Percentiles rank a stretch among this genome's conserved stretches.
Conservation (phyloP, 2,888 invertebrate species). For the Eueremaeus valkanovi region DNA sequence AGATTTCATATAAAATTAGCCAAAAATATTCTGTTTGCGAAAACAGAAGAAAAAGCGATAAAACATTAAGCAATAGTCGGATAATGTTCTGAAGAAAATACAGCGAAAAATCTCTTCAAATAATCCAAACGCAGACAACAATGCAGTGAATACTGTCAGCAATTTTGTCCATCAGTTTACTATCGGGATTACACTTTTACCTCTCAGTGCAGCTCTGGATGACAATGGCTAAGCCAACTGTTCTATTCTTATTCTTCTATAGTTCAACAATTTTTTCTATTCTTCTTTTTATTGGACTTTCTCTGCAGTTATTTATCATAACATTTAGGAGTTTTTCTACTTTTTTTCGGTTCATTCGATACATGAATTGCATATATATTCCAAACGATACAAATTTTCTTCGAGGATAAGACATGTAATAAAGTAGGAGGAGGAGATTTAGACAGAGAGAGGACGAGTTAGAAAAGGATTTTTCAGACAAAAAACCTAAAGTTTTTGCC, state of each 20-base stretch:
- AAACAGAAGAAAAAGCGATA: background rate
- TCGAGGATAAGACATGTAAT: background rate
- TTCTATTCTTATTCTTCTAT: too few relatives aligned
- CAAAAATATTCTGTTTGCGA: background rate
- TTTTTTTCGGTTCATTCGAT: background rate
- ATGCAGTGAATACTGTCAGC: background rate
- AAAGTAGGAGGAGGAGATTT: background rate
- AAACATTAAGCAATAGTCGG: background rate
- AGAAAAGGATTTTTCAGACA: background rate
- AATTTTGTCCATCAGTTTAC: background rate
- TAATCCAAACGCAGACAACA: background rate
- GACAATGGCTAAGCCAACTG: background rate
- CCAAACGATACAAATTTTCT: background rate
- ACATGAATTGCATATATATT: background rate
- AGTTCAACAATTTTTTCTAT: too few relatives aligned
- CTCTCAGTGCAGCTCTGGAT: background rate
- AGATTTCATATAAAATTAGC: too few relatives aligned
- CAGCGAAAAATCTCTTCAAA: background rate
- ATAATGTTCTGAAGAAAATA: background rate
- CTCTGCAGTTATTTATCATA: background rate
- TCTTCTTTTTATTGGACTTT: background rate
- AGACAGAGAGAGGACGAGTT: background rate
- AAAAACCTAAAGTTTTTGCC: background rate
- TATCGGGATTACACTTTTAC: background rate
- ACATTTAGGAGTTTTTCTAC: background rate